Percentiles rank a stretch among this genome's conserved stretches.
Conservation (phyloP, 2,888 invertebrate genomes). For the Stictocephala bisonia region DNA sequence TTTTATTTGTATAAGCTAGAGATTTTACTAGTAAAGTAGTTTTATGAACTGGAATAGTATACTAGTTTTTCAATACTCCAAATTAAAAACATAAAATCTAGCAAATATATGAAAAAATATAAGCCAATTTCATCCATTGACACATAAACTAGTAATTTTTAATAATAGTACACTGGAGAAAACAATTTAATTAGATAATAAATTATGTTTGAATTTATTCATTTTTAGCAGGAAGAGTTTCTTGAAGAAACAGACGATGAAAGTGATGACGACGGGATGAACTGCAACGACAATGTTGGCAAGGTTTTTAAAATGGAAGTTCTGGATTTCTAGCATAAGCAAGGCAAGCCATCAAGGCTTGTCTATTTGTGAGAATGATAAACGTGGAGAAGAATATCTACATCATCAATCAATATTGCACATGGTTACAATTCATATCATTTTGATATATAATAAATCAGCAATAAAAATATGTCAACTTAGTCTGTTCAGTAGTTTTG, state of each 20-base stretch:
- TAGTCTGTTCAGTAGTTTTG: no score
- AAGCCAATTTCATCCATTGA: background rate
- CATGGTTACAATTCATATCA: no score
- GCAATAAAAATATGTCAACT: no score
- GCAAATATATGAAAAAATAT: background rate
- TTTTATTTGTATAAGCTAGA: no score
- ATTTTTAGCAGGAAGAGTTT: constrained; percentile 66
- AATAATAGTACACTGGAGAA: background rate
- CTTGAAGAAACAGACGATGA: constrained; percentile 66
- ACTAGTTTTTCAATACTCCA: no score
- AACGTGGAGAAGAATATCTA: no score
- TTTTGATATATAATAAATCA: no score
- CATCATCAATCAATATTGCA: no score
- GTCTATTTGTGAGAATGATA: constrained; percentile 36
- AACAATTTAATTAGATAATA: constrained; percentile 8
- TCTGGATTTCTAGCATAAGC: constrained; percentile 60
- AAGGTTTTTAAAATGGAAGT: constrained; percentile 71
- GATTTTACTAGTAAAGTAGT: no score
- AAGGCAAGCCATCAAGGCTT: constrained; percentile 35
- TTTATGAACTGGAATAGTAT: background rate
- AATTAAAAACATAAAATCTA: no score
- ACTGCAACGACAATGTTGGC: constrained; percentile 62
- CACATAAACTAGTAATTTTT: background rate
- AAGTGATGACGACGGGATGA: constrained; percentile 64
- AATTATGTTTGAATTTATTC: constrained; percentile 33